These are phyloP conservation scores for Scaeva pyrastri DNA, from an alignment of 2,888 invertebrate genomes.

Conservation along the genomic window DNA sequence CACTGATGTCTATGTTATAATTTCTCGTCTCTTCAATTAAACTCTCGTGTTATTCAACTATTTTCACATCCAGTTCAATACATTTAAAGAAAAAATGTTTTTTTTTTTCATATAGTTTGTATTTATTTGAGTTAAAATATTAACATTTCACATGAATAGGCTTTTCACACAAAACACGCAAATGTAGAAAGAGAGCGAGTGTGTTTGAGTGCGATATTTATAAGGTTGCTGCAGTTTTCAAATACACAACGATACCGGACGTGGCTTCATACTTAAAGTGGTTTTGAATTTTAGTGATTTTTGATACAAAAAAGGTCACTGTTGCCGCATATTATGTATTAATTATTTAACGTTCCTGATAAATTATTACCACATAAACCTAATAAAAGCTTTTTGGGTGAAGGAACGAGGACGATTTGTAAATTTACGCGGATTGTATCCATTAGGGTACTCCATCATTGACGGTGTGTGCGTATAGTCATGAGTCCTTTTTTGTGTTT, in stretches of 20 bases:
- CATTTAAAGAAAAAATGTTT: conserved; percentile 21
- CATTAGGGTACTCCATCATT: conserved; percentile 13
- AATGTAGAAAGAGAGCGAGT: no score
- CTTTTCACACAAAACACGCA: neutral
- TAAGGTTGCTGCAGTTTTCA: no score
- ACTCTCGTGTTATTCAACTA: conserved; percentile 49
- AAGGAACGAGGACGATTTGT: no score
- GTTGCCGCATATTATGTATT: conserved; percentile 19
- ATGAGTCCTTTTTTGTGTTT: conserved; percentile 20
- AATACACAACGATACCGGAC: no score
- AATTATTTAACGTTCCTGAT: conserved; percentile 50
- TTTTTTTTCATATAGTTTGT: neutral
- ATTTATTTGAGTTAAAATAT: conserved; percentile 46
- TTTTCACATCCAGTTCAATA: conserved; percentile 26
- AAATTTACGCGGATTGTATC: conserved; percentile 12
- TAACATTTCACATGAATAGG: conserved; percentile 44
- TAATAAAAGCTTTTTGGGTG: neutral
- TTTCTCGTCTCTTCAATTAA: conserved; percentile 34
- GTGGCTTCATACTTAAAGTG: neutral
- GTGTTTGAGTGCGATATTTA: no score
- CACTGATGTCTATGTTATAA: no score
- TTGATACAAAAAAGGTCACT: conserved; percentile 5
- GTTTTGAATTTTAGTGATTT: conserved; percentile 24
- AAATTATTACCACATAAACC: conserved; percentile 40
- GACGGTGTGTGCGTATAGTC: conserved; percentile 8